Conservation (phyloP, 2,888 invertebrate species). For the Penaeus monodon region DNA sequence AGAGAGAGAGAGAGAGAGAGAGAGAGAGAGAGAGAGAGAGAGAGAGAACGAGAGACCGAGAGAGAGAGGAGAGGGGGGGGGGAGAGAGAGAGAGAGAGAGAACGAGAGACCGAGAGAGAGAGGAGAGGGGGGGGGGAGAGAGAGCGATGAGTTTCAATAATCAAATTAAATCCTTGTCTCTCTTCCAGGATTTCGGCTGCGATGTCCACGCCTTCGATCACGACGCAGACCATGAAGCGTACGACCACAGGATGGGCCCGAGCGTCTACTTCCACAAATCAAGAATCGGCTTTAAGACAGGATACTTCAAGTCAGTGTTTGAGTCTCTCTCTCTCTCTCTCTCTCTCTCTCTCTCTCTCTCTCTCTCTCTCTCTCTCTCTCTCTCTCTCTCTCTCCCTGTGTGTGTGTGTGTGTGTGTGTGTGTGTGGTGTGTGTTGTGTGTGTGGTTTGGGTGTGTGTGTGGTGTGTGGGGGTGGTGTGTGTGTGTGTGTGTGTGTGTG, state of each 20-base stretch:
- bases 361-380: neutral
- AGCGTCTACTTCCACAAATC: constrained; percentile 49
- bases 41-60: neutral
- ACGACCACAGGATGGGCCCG: constrained; percentile 44
- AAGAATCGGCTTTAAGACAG: constrained; percentile 36
- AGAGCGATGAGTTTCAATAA: neutral
- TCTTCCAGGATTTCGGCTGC: constrained; percentile 51
- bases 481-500: too few species aligned
- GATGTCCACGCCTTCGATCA: constrained; percentile 62
- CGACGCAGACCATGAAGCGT: constrained; percentile 44
- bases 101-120: neutral
- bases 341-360: neutral
- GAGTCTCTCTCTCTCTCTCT: neutral
- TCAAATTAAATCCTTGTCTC: neutral
- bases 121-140: neutral
- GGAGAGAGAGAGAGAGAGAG: neutral
- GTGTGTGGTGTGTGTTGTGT: too few species aligned
- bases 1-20: too few species aligned
- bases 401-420: too few species aligned
- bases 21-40: neutral
- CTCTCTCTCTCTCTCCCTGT: neutral
- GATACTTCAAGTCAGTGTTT: constrained; percentile 28
- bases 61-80: too few species aligned
- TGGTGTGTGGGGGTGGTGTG: too few species aligned
- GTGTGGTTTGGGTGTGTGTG: too few species aligned